Conservation (phyloP, 2,113 vertebrate species). For the Ammodytes marinus region DNA sequence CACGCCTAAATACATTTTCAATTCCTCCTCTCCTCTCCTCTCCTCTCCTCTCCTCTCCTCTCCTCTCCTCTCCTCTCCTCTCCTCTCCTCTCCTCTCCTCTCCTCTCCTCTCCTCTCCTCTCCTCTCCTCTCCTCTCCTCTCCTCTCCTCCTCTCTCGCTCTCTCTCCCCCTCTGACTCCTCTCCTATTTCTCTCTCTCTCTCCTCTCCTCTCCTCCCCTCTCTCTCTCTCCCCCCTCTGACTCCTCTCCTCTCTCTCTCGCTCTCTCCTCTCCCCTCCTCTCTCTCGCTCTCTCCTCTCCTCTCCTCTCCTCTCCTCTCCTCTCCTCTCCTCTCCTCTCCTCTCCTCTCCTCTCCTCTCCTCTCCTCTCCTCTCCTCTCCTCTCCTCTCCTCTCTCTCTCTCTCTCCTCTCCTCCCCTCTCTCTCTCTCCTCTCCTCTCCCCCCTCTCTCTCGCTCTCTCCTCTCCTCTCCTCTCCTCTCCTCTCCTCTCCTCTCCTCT, state of each 20-base stretch:
- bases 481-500: conserved; percentile 39
- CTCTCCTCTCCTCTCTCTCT: not conserved
- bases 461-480: conserved; percentile 19
- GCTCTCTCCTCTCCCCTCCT: no score
- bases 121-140: conserved; percentile 32
- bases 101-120: conserved; percentile 34
- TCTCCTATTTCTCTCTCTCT: no score
- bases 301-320: conserved; percentile 29
- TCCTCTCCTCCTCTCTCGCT: no score
- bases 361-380: no score
- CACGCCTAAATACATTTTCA: conserved; percentile 19
- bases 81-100: conserved; percentile 31
- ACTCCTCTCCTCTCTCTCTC: no score
- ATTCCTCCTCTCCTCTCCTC: conserved; percentile 2
- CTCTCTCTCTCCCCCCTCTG: no score
- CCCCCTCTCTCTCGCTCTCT: conserved; percentile 45
- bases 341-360: no score
- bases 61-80: conserved; percentile 33
- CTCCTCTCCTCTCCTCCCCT: no score
- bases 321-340: not conserved
- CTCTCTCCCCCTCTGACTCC: no score
- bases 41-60: not conserved
- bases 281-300: conserved; percentile 7
- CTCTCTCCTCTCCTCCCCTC: not conserved
- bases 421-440: conserved; percentile 16